A percentile compares a stretch with the other conserved stretches of the same genome.
Evolutionary conservation across 1,140 invertebrate species (phyloP).

Genomic region (Nixonia krombeini): DNA sequence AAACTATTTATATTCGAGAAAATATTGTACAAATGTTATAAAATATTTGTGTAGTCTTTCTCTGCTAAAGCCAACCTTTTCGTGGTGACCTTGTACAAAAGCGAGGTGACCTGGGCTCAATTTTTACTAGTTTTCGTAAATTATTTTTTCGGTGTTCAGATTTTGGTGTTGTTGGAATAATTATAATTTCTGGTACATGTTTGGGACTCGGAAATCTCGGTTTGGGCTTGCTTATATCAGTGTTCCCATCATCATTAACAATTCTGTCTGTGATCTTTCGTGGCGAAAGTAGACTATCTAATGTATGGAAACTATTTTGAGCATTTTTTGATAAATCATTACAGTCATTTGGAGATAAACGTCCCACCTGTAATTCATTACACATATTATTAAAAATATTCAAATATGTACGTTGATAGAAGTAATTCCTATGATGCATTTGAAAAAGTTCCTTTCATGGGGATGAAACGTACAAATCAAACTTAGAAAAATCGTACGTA

Average conservation of each 20-base stretch:
- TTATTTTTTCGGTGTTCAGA: constrained; percentile 17
- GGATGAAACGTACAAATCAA: no score
- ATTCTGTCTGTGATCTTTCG: constrained; percentile 15
- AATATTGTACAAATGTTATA: no score
- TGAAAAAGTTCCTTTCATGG: background rate
- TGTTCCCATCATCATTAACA: background rate
- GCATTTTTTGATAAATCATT: background rate
- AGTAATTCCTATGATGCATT: constrained; percentile 5
- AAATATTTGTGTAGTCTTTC: no score
- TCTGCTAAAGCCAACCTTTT: constrained; percentile 26
- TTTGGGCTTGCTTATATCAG: constrained; percentile 31
- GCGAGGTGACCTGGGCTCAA: constrained; percentile 41
- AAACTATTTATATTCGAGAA: no score
- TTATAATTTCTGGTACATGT: constrained; percentile 33
- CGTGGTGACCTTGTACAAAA: constrained; percentile 31
- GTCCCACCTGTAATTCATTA: constrained; percentile 11
- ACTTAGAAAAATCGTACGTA: background rate
- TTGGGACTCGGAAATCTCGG: constrained; percentile 40
- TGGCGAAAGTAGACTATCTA: constrained; percentile 4
- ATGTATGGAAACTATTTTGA: background rate
- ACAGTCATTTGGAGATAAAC: background rate
- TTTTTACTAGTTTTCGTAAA: constrained; percentile 30
- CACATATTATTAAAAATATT: no score
- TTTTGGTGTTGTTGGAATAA: constrained; percentile 32
- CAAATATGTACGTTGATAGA: no score